Conservation (phyloP, 1,140 invertebrate species). For the Drosophila punjabiensis region DNA sequence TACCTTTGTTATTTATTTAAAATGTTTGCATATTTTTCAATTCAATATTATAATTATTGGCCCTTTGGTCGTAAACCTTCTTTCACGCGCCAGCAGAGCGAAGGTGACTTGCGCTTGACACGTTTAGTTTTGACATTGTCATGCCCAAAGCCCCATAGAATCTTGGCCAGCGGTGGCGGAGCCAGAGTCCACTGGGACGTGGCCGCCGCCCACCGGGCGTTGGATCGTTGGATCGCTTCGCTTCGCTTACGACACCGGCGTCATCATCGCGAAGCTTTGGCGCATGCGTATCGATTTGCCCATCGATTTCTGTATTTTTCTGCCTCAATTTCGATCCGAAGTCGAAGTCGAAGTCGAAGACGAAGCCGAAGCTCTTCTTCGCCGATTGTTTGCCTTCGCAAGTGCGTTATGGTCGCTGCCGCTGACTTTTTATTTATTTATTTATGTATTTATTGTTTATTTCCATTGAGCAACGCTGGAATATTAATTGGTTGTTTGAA, state of each 20-base stretch:
- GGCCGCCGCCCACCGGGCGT: constrained; percentile 15
- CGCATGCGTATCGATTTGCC: constrained; percentile 61
- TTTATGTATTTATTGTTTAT: constrained; percentile 44
- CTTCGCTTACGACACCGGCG: constrained; percentile 47
- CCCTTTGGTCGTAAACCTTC: not conserved
- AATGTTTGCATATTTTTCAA: too few relatives aligned
- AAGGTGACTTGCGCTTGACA: constrained; percentile 49
- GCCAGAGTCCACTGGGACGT: constrained; percentile 7
- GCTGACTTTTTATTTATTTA: constrained; percentile 50
- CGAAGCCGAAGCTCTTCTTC: constrained; percentile 9
- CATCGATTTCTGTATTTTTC: constrained; percentile 15
- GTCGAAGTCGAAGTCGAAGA: not conserved
- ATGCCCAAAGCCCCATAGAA: constrained; percentile 63
- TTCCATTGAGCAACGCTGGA: constrained; percentile 56
- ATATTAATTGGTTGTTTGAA: constrained; percentile 63
- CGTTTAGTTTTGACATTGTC: constrained; percentile 72
- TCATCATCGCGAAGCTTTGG: constrained; percentile 49
- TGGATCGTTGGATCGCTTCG: constrained; percentile 8
- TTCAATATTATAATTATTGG: not conserved
- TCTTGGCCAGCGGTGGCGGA: constrained; percentile 36
- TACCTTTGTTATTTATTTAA: not conserved
- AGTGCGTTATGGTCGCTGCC: constrained; percentile 22
- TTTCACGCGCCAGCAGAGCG: constrained; percentile 6
- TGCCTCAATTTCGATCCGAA: constrained; percentile 2
- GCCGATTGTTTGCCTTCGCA: constrained; percentile 28